Conservation (phyloP, 2,113 vertebrate species). For the Rhabdornis inornatus region DNA sequence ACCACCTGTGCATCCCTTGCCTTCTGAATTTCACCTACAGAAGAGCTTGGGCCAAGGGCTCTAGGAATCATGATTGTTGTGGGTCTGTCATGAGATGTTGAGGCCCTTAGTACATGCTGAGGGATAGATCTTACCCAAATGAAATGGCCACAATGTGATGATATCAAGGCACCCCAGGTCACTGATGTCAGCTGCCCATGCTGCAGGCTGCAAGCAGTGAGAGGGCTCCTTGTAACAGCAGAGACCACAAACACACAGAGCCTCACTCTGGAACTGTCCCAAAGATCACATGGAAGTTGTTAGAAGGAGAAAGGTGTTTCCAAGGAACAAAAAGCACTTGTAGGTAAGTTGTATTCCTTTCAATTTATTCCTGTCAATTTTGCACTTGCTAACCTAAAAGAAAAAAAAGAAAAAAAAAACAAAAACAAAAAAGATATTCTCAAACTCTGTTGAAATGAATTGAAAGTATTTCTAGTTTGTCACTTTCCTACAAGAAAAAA, state of each 20-base stretch:
- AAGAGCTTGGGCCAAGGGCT: not conserved
- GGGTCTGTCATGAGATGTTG: not conserved
- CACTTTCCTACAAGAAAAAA: not conserved
- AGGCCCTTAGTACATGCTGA: rapidly evolving
- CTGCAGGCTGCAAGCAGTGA: not conserved
- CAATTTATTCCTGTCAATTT: not conserved
- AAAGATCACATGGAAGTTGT: not conserved
- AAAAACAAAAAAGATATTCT: not conserved
- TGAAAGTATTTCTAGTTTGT: not conserved
- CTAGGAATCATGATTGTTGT: rapidly evolving
- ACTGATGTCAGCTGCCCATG: rapidly evolving
- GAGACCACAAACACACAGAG: not conserved
- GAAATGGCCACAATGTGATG: not conserved
- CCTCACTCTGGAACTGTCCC: not conserved
- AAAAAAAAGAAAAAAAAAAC: not conserved
- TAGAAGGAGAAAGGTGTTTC: not conserved
- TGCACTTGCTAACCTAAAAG: not conserved
- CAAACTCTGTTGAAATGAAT: not conserved
- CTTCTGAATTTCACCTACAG: not conserved
- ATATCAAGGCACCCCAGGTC: not conserved
- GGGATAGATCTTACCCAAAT: not conserved
- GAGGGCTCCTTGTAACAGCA: rapidly evolving
- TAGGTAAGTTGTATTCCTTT: not conserved
- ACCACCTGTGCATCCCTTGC: not conserved
- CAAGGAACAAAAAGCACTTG: not conserved